Percentiles rank a stretch among this genome's conserved stretches.
Conservation (phyloP, 2,888 invertebrate genomes). For the Catocala nupta region DNA sequence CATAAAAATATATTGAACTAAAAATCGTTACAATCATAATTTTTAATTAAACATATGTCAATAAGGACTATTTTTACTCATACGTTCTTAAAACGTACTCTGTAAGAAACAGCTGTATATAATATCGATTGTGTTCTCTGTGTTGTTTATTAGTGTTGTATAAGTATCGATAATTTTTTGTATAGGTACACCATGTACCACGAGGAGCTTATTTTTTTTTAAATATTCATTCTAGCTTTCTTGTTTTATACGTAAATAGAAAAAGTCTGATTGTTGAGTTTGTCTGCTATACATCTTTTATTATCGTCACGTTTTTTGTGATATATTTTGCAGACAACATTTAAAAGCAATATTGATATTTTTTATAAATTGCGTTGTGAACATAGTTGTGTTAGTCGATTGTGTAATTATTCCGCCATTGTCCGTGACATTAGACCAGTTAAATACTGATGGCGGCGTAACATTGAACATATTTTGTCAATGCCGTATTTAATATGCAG, state of each 20-base stretch:
- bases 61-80: conserved; percentile 27
- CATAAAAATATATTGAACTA: too few relatives aligned
- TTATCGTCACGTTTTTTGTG: conserved; percentile 18
- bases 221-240: conserved; percentile 25
- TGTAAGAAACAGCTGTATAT: conserved; percentile 52
- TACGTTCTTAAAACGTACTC: conserved; percentile 35
- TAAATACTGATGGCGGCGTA: neutral
- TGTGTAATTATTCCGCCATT: conserved; percentile 13
- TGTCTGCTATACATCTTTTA: conserved; percentile 24
- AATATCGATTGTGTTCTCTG: conserved; percentile 59
- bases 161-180: conserved; percentile 23
- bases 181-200: conserved; percentile 19
- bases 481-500: neutral
- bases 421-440: conserved; percentile 7
- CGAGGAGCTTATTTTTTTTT: conserved; percentile 19
- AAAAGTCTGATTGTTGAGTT: conserved; percentile 19
- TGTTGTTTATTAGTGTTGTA: conserved; percentile 52
- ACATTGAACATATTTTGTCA: neutral
- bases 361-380: conserved; percentile 18
- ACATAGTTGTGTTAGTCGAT: conserved; percentile 13
- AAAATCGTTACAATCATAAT: neutral
- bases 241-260: conserved; percentile 18
- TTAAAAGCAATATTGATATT: conserved; percentile 3
- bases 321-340: neutral
- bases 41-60: conserved; percentile 34